phyloP scores from a whole-genome alignment of 2,888 invertebrate species.

The Steromphala cineraria region DNA sequence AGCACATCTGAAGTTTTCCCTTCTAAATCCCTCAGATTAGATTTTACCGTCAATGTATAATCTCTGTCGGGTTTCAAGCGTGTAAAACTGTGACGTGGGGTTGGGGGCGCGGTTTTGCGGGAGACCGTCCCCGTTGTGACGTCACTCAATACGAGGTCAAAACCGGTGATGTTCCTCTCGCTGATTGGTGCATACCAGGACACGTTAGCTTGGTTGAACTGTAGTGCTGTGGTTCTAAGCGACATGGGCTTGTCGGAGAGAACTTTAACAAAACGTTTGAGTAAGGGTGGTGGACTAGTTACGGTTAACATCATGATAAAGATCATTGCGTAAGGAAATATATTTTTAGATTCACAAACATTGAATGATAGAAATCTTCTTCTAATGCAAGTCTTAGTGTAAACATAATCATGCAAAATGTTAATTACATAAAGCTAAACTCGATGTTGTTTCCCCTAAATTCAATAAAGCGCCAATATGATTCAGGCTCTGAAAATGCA shows the following conservation, averaged over 20 bases:
- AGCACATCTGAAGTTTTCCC: background rate
- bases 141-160: background rate
- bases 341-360: too few relatives aligned
- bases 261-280: background rate
- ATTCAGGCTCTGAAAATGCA: too few relatives aligned
- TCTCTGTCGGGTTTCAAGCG: background rate
- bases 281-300: too few relatives aligned
- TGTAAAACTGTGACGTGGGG: background rate
- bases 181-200: background rate
- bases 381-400: too few relatives aligned
- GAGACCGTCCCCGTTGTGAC: background rate
- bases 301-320: too few relatives aligned
- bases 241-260: background rate
- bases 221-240: background rate
- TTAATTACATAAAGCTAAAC: too few relatives aligned
- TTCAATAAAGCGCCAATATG: too few relatives aligned
- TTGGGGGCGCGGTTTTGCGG: background rate
- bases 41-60: background rate
- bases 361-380: too few relatives aligned
- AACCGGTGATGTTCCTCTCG: background rate
- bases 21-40: background rate
- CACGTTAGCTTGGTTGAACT: constrained; percentile 10
- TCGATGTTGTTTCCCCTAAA: too few relatives aligned
- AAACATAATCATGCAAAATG: too few relatives aligned
- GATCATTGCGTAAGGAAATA: too few relatives aligned